phyloP scores from a whole-genome alignment of 2,888 invertebrate genomes.

The Sabatieria punctata region DNA sequence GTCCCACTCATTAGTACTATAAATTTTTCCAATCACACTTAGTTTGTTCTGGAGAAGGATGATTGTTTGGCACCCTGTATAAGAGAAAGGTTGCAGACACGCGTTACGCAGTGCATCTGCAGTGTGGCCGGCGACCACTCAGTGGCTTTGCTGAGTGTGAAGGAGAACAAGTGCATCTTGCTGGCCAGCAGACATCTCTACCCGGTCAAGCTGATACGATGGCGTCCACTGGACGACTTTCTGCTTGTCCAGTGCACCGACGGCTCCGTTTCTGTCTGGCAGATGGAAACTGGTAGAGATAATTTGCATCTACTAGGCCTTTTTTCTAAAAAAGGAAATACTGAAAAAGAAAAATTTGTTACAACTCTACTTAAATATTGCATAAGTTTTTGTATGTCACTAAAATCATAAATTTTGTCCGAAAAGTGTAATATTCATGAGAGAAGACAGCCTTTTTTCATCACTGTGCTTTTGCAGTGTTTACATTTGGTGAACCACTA shows the following conservation, averaged over 20 bases:
- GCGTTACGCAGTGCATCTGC: constrained; percentile 83
- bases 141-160: constrained; percentile 72
- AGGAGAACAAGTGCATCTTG: constrained; percentile 83
- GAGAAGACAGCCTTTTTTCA: too few species aligned
- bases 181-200: constrained; percentile 83
- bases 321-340: background rate
- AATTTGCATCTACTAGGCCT: background rate
- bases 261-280: constrained; percentile 97
- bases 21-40: too few species aligned
- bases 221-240: constrained; percentile 72
- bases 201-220: constrained; percentile 52
- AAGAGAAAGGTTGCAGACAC: constrained; percentile 49
- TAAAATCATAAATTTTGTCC: too few species aligned
- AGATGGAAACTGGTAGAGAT: constrained; percentile 73
- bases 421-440: too few species aligned
- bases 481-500: constrained; percentile 4
- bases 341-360: too few species aligned
- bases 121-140: constrained; percentile 95
- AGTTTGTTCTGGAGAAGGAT: too few species aligned
- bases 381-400: too few species aligned
- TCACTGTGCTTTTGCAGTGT: too few species aligned
- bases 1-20: too few species aligned
- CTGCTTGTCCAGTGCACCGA: constrained; percentile 92
- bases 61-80: too few species aligned
- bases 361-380: too few species aligned